phyloP scores from a whole-genome alignment of 2,113 vertebrate species.

The Trogon melanurus region DNA sequence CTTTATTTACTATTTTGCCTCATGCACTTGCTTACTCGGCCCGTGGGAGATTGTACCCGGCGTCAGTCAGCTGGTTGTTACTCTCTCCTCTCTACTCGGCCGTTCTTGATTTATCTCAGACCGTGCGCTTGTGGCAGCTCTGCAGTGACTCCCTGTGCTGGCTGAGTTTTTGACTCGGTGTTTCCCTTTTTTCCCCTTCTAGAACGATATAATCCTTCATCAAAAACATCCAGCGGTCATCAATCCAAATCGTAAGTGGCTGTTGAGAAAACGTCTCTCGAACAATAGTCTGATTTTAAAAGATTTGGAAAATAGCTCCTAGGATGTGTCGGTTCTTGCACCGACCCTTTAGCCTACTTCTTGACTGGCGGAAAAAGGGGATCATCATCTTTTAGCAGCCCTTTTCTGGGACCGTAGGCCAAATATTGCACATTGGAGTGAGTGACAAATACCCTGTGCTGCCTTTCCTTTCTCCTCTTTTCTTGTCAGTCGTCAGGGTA shows the following conservation, averaged over 20 bases:
- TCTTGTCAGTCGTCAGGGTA: not conserved
- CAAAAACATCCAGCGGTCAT: conserved; percentile 90
- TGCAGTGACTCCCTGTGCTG: not conserved
- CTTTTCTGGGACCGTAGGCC: not conserved
- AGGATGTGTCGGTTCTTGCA: not conserved
- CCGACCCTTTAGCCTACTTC: not conserved
- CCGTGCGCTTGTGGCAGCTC: not conserved
- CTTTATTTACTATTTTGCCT: not conserved
- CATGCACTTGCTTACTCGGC: not conserved
- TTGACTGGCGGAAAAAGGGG: not conserved
- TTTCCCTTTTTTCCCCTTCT: not conserved
- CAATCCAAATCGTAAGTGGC: conserved; percentile 88
- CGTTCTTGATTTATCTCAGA: not conserved
- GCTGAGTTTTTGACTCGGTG: not conserved
- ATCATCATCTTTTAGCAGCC: not conserved
- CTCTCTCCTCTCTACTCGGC: not conserved
- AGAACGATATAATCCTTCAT: conserved; percentile 90
- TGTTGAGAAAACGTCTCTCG: not conserved
- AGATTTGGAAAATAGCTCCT: not conserved
- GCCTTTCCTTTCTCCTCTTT: not conserved
- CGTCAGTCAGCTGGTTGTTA: not conserved
- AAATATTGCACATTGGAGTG: not conserved
- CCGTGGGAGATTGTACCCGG: not conserved
- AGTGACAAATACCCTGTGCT: not conserved
- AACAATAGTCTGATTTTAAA: fast-evolving